phyloP scores from a whole-genome alignment of 2,113 vertebrate genomes.

The Protobothrops mucrosquamatus region DNA sequence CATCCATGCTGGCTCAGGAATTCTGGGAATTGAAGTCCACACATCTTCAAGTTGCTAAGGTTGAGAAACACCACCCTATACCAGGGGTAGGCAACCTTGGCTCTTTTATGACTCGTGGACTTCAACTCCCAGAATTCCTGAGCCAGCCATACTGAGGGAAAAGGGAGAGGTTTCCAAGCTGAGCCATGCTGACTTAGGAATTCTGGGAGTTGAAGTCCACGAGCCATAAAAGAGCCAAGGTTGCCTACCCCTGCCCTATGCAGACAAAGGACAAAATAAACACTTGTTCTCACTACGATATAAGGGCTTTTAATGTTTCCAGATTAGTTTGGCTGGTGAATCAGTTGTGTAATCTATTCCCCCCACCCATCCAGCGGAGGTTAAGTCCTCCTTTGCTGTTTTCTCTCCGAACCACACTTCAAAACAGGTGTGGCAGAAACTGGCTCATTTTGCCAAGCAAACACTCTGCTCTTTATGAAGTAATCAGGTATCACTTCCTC shows the following conservation, averaged over 20 bases:
- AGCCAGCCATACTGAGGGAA: too few relatives aligned
- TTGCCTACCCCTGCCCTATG: too few relatives aligned
- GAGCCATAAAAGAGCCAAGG: too few relatives aligned
- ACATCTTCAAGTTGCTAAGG: background rate
- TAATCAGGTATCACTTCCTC: background rate
- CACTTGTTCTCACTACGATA: slow-evolving; percentile 8
- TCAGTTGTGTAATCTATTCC: background rate
- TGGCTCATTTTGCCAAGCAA: background rate
- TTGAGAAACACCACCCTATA: background rate
- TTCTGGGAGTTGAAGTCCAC: too few relatives aligned
- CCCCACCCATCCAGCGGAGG: background rate
- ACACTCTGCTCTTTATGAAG: background rate
- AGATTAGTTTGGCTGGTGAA: slow-evolving; percentile 51
- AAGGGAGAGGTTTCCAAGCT: too few relatives aligned
- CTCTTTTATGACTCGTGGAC: too few relatives aligned
- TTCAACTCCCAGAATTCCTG: too few relatives aligned
- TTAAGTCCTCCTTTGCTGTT: slow-evolving; percentile 30
- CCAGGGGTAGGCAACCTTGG: too few relatives aligned
- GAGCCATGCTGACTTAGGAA: too few relatives aligned
- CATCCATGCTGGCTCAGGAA: background rate
- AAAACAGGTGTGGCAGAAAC: slow-evolving; percentile 15
- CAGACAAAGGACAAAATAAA: background rate
- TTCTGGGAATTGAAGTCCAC: background rate
- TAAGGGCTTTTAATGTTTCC: slow-evolving; percentile 10
- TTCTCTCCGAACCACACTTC: background rate